Conservation (phyloP, 2,888 invertebrate genomes). For the Hylaea fasciaria region DNA sequence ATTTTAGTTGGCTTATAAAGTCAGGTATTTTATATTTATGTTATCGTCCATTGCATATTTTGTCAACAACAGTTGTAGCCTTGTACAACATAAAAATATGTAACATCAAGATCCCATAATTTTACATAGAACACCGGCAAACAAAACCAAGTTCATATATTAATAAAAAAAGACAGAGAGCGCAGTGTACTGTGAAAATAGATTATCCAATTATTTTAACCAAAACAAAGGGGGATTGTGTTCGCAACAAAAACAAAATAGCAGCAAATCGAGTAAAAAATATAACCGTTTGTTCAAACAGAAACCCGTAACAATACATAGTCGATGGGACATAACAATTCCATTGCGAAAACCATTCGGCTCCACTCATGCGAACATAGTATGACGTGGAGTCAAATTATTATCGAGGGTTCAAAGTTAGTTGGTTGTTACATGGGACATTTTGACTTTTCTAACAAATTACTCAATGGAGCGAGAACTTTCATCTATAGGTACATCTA, state of each 20-base stretch:
- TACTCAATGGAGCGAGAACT: constrained; percentile 21
- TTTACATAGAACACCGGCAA: not conserved
- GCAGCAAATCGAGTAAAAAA: constrained; percentile 66
- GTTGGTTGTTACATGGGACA: constrained; percentile 53
- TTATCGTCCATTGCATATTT: not conserved
- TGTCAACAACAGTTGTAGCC: too few species aligned
- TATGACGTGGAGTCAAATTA: constrained; percentile 78
- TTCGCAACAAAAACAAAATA: constrained; percentile 51
- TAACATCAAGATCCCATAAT: too few species aligned
- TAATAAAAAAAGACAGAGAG: not conserved
- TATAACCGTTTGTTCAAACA: constrained; percentile 64
- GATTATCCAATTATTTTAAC: constrained; percentile 11
- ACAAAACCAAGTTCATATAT: not conserved
- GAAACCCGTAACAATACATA: constrained; percentile 59
- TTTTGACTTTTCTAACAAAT: constrained; percentile 46
- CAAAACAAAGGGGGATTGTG: constrained; percentile 34
- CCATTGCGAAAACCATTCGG: constrained; percentile 80
- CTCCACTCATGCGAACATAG: constrained; percentile 75
- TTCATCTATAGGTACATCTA: constrained; percentile 1
- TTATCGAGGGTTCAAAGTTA: constrained; percentile 58
- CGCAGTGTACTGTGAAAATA: constrained; percentile 5
- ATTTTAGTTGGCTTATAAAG: not conserved
- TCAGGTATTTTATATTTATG: not conserved
- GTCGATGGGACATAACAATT: constrained; percentile 66
- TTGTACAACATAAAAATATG: too few species aligned